Evolutionary conservation across 2,888 invertebrate species (phyloP).

Genomic region (Dryadula phaetusa): DNA sequence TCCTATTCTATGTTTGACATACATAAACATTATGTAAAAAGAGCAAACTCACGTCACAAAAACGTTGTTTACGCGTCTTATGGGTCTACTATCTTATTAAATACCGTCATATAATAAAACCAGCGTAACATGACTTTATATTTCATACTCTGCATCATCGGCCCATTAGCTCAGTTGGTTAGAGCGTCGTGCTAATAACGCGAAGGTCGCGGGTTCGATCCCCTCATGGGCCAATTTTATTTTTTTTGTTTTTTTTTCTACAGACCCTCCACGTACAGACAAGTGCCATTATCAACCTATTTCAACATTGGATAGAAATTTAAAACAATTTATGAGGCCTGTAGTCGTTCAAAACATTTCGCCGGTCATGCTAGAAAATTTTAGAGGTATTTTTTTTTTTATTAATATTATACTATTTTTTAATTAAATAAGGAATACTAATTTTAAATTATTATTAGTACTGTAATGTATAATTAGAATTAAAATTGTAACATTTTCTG

Average conservation of each 20-base stretch:
- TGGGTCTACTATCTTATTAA: too few relatives aligned
- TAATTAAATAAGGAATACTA: too few relatives aligned
- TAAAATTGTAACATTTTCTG: too few relatives aligned
- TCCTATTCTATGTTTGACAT: too few relatives aligned
- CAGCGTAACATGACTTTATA: not conserved
- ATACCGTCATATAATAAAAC: not conserved
- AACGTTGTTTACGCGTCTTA: too few relatives aligned
- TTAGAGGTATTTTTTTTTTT: constrained; percentile 76
- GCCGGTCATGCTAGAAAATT: constrained; percentile 84
- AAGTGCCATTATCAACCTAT: constrained; percentile 82
- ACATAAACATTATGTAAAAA: too few relatives aligned
- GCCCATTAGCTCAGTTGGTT: constrained; percentile 91
- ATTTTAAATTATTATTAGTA: too few relatives aligned
- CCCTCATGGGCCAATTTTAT: constrained; percentile 86
- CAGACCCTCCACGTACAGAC: constrained; percentile 77
- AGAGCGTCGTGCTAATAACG: constrained; percentile 91
- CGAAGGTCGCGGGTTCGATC: constrained; percentile 91
- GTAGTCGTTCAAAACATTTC: constrained; percentile 79
- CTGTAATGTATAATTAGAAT: too few relatives aligned
- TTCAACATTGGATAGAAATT: constrained; percentile 75
- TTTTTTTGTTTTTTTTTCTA: constrained; percentile 49
- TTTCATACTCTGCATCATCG: constrained; percentile 46
- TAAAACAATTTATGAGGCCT: constrained; percentile 81
- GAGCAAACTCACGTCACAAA: too few relatives aligned
- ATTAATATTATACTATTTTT: too few relatives aligned